Percentiles rank a stretch among this genome's conserved stretches.
phyloP scores from a whole-genome alignment of 2,113 vertebrate species.

The Myiagra hebetior region DNA sequence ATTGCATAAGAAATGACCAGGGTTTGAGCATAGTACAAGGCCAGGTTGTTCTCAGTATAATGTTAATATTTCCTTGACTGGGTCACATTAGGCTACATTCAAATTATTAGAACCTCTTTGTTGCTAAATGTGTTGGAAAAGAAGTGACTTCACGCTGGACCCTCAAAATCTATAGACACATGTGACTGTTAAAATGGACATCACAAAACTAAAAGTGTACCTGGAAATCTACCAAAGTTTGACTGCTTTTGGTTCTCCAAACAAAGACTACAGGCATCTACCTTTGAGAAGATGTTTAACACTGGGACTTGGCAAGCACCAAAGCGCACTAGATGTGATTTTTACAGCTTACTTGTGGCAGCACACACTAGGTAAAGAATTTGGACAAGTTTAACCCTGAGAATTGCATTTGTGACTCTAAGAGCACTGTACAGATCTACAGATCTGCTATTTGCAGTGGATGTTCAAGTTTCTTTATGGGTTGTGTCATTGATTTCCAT shows the following conservation, averaged over 20 bases:
- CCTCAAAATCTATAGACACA: not conserved
- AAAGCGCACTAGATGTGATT: not conserved
- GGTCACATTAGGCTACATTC: not conserved
- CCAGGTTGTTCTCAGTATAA: not conserved
- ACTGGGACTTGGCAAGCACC: not conserved
- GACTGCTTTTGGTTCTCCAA: not conserved
- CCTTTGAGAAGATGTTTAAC: not conserved
- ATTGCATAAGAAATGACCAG: not conserved
- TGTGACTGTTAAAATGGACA: not conserved
- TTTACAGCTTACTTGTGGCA: not conserved
- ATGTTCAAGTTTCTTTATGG: not conserved
- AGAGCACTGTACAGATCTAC: not conserved
- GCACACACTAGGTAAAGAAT: not conserved
- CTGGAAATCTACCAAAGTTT: not conserved
- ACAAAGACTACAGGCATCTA: not conserved
- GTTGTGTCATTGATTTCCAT: constrained; percentile 6
- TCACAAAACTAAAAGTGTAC: not conserved
- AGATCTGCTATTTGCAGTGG: not conserved
- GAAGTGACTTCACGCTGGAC: not conserved
- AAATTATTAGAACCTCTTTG: not conserved
- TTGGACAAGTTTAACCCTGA: not conserved
- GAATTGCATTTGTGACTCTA: not conserved
- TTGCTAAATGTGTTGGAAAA: not conserved
- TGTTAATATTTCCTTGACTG: not conserved
- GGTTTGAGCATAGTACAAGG: not conserved